Evolutionary conservation across 2,888 invertebrate species (phyloP), one percentile per base, ranked within the genome.

Genomic region (Nowickia ferox): DNA sequence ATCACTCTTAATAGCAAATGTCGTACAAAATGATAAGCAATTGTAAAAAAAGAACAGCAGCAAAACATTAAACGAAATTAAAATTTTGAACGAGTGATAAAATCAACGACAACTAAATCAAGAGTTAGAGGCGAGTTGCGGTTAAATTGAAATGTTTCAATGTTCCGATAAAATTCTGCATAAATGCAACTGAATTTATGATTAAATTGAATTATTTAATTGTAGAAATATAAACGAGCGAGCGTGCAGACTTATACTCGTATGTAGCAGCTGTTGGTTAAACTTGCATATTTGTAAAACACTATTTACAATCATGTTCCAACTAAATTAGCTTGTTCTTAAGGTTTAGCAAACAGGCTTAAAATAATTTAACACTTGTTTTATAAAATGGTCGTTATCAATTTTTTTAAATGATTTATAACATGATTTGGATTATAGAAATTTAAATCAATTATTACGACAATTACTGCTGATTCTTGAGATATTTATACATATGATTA

Each of bases 181-280:
- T 40, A 9, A 42, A 40, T 44, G 44, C 13, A 76, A 57, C 19
- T 68, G 68, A 66, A 44, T 22, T 57, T 61, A 30, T 66, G 51
- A 76, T 61, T 63, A 19, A 75, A 72, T 81, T 68, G 15, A 19
- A 53, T 61, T n/a, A 55, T 61, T 82, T 22, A 82, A 68, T 61
- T 51, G 19, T 10, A 53, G 17, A 17, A 1, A 65, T 17, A 22
- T 30, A 57, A 42, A 76, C 51, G 30, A 30, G 30, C 30, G 30
- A 30, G 30, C 30, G 30, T 30, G 30, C 6, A 30, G 30, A 30
- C 30, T 30, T 30, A 30, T 0, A n/a, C n/a, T n/a, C 4, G 4
- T 30, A 30, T 30, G 66, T 15, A 79, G 78, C 86, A 86, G 78
- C 78, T 85, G 82, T 69, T 75, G 75, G 44, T 72, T 51, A 17